Conservation (phyloP, 1,140 invertebrate genomes). For the Theocolax elegans region DNA sequence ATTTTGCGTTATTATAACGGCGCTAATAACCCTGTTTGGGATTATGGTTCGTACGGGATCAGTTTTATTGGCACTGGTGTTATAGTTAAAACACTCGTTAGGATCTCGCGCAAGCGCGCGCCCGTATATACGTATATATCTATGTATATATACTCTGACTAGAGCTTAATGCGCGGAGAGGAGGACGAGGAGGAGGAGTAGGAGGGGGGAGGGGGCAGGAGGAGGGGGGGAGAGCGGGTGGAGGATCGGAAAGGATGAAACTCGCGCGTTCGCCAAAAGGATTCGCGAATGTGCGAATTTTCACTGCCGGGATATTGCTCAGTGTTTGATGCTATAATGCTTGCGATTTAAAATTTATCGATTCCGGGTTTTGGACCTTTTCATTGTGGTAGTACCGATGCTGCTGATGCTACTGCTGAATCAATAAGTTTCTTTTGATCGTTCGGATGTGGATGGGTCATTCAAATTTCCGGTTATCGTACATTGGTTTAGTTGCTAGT, state of each 20-base stretch:
- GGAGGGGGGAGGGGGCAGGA: not conserved
- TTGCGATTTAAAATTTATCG: no score
- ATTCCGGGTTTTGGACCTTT: no score
- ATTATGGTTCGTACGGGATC: not conserved
- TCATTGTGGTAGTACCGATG: no score
- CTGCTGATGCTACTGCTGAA: no score
- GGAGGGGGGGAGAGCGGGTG: not conserved
- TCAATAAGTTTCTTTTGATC: no score
- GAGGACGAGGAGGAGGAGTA: no score
- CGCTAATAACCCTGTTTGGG: not conserved
- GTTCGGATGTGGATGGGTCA: no score
- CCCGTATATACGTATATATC: not conserved
- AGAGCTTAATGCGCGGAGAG: not conserved
- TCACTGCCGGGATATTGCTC: not conserved
- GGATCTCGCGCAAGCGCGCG: not conserved
- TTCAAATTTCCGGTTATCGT: no score
- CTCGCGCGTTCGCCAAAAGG: not conserved
- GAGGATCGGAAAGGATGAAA: not conserved
- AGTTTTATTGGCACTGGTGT: slow-evolving; percentile 8
- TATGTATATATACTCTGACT: not conserved
- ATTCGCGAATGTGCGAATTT: not conserved
- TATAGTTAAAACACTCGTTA: slow-evolving; percentile 16
- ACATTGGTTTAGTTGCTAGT: no score
- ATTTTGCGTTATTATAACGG: not conserved
- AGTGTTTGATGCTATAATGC: no score